Base-by-base conservation (phyloP, 2,888 invertebrate species). In the Cephus runcator region DNA sequence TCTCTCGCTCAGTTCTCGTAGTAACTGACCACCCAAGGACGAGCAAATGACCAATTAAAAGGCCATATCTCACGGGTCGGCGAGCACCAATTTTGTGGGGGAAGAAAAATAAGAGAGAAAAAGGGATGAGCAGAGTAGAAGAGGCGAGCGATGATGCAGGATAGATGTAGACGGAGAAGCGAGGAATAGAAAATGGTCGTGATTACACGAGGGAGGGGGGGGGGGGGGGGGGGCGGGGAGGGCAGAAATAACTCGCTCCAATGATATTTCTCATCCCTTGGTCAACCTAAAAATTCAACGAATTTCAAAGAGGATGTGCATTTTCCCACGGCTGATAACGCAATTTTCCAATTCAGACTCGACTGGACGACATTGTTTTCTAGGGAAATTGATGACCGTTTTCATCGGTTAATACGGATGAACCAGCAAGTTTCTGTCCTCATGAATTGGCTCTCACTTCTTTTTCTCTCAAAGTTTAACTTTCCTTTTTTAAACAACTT, bases 31-130 rank as follows among this genome's bases (percentile, higher is more conserved):
- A 35, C 23, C 73, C 11, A 30, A 12, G n/a, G 73, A 35, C 30
- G 69, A 40, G 12, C 75, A 69, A 79, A 75, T 35, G 79, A 75
- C 73, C 80, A 77, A 77, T 80, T 80, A 77, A 81, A 81, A 79
- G 77, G 75, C 77, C 76, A 81, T 79, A 77, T 76, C 77, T 77
- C 76, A 73, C 77, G 40, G 76, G 69, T 69, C 36, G 69, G 23
- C 56, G 30, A 71, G 69, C 33, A 71, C 69, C 73, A 75, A 74
- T 80, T 77, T 75, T 31, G 40, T 75, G 75, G 74, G 40, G 9
- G 23, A 56, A 56, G 1, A 6, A 56, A 9, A 9, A 9, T 56
- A 56, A 56, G 40, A 56, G 1, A 9, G 40, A 56, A 23, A 56
- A 56, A 56, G 40, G 1, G 23, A 56, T 56, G 69, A 69, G 34